phyloP scores from a whole-genome alignment of 2,113 vertebrate genomes.

The Phrynosoma platyrhinos region DNA sequence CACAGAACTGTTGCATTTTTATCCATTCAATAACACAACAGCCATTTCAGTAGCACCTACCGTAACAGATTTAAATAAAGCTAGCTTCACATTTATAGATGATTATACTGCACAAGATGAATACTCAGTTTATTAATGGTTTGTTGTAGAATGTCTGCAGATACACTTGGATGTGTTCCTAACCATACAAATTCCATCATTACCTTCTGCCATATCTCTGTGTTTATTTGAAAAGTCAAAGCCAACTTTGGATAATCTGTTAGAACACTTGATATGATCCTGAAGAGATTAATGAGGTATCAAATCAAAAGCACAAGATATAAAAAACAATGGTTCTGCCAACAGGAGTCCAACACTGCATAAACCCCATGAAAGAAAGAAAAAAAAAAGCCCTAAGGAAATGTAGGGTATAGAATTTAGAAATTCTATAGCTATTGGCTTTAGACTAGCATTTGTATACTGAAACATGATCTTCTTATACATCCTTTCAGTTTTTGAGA shows the following conservation, averaged over 20 bases:
- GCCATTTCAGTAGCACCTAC: background rate
- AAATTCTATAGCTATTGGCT: background rate
- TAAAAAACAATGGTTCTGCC: background rate
- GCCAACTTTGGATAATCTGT: background rate
- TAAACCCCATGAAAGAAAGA: background rate
- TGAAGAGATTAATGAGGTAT: background rate
- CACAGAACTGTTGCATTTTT: background rate
- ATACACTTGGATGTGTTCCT: background rate
- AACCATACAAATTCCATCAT: background rate
- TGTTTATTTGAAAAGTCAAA: background rate
- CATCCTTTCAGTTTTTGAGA: background rate
- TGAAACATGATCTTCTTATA: background rate
- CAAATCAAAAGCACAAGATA: background rate
- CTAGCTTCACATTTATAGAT: background rate
- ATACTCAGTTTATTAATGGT: background rate
- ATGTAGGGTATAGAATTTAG: background rate
- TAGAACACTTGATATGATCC: background rate
- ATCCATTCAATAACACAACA: background rate
- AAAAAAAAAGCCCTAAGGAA: background rate
- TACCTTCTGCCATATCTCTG: background rate
- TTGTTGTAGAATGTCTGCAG: background rate
- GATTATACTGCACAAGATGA: background rate
- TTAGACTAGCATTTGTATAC: background rate
- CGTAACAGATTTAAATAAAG: background rate
- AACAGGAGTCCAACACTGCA: background rate